These are phyloP conservation scores for Darevskia nairensis DNA, from an alignment of 2,797 vertebrate genomes.

Conservation along the genomic window DNA sequence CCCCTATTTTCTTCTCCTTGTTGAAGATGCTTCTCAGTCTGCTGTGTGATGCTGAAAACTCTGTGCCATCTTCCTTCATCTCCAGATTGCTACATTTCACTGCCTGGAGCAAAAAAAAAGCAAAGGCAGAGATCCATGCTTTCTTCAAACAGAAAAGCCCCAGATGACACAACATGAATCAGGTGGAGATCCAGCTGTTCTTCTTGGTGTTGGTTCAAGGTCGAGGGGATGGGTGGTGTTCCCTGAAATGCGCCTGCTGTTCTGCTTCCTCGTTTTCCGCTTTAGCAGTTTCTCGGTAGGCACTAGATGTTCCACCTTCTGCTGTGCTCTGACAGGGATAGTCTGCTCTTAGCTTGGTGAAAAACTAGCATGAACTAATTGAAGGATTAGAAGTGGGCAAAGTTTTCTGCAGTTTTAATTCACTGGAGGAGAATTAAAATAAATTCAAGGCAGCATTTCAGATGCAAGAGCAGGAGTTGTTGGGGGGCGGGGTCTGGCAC, in stretches of 20 bases:
- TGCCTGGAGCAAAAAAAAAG: neutral
- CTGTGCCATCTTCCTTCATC: neutral
- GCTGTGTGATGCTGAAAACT: neutral
- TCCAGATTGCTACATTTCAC: neutral
- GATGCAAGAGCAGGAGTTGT: no score
- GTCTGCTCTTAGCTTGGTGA: no score
- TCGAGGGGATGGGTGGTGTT: accelerated
- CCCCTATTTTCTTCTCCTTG: neutral
- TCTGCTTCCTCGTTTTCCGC: neutral
- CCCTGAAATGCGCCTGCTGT: neutral
- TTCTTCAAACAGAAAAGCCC: neutral
- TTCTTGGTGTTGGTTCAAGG: accelerated
- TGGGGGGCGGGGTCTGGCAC: no score
- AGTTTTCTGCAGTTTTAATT: neutral
- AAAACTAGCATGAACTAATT: neutral
- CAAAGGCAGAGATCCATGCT: accelerated
- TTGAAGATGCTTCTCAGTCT: neutral
- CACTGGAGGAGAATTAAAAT: no score
- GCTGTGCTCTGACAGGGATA: neutral
- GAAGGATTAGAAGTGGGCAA: neutral
- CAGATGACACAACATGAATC: accelerated
- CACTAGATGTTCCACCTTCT: neutral
- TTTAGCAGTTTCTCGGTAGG: neutral
- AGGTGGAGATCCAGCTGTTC: slow-evolving; percentile 3
- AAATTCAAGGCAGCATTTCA: no score